Evolutionary conservation across 2,113 vertebrate genomes (phyloP).

Genomic region (Syngnathus scovelli): DNA sequence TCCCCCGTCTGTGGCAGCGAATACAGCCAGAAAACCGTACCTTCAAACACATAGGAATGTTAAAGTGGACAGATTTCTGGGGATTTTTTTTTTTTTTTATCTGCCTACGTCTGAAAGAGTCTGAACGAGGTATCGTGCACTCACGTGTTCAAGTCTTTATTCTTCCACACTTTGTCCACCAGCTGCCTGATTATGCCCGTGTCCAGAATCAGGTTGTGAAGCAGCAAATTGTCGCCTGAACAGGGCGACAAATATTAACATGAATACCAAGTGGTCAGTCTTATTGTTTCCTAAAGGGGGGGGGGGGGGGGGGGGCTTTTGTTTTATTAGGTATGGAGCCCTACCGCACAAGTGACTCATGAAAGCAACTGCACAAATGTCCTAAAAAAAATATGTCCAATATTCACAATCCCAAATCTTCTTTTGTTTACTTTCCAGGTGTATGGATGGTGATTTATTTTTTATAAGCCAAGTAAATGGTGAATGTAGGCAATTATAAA

Average conservation of each 20-base stretch:
- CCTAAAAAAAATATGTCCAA: not conserved
- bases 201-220: constrained; percentile 97
- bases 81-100: not conserved
- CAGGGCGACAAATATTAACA: not conserved
- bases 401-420: not conserved
- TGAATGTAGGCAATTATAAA: no score
- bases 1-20: constrained; percentile 90
- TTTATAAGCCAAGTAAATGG: no score
- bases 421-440: not conserved
- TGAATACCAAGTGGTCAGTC: not conserved
- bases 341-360: not conserved
- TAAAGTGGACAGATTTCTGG: not conserved
- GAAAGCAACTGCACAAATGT: not conserved
- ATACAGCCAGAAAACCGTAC: constrained; percentile 93
- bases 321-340: not conserved
- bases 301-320: not conserved
- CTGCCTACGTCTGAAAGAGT: not conserved
- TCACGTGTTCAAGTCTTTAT: constrained; percentile 94
- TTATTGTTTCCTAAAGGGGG: not conserved
- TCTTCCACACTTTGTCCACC: constrained; percentile 92
- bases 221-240: constrained; percentile 88
- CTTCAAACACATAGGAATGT: constrained; percentile 50
- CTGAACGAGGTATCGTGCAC: constrained; percentile 16
- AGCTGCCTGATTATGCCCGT: constrained; percentile 92
- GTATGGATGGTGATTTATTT: no score